Conservation (phyloP, 2,113 vertebrate genomes). For the Sinocyclocheilus anophthalmus region DNA sequence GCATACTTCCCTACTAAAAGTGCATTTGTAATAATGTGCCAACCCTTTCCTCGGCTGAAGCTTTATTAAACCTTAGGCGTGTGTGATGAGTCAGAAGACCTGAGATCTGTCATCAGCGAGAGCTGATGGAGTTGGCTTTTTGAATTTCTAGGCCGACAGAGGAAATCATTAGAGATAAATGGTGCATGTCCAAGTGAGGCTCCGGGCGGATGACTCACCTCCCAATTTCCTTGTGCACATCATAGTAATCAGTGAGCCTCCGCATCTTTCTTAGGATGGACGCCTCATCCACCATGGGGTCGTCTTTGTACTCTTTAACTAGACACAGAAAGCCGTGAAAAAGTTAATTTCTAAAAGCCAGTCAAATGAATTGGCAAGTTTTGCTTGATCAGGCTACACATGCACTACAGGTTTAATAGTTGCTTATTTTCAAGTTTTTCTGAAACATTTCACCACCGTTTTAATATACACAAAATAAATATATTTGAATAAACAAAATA, state of each 20-base stretch:
- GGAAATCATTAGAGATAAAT: constrained; percentile 50
- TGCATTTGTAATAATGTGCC: constrained; percentile 4
- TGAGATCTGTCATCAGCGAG: constrained; percentile 25
- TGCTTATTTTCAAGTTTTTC: neutral
- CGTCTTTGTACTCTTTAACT: constrained; percentile 77
- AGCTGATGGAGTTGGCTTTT: constrained; percentile 25
- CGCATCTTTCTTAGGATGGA: constrained; percentile 83
- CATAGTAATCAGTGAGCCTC: constrained; percentile 88
- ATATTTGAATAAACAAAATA: neutral
- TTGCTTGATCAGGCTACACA: neutral
- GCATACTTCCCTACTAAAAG: neutral
- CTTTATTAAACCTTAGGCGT: constrained; percentile 16
- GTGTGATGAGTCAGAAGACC: constrained; percentile 37
- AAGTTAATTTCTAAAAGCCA: neutral
- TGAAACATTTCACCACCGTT: neutral
- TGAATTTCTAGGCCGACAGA: neutral
- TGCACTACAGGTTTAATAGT: neutral
- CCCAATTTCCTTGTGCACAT: constrained; percentile 91
- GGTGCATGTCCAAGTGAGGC: constrained; percentile 34
- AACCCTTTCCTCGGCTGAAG: neutral
- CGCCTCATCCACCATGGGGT: constrained; percentile 79
- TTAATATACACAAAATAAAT: neutral
- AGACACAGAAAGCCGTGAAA: neutral
- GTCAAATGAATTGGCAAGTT: neutral
- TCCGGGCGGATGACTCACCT: constrained; percentile 73